Evolutionary conservation across 2,888 invertebrate species (phyloP), one percentile per base, ranked within the genome.

Genomic region (Plutella xylostella): DNA sequence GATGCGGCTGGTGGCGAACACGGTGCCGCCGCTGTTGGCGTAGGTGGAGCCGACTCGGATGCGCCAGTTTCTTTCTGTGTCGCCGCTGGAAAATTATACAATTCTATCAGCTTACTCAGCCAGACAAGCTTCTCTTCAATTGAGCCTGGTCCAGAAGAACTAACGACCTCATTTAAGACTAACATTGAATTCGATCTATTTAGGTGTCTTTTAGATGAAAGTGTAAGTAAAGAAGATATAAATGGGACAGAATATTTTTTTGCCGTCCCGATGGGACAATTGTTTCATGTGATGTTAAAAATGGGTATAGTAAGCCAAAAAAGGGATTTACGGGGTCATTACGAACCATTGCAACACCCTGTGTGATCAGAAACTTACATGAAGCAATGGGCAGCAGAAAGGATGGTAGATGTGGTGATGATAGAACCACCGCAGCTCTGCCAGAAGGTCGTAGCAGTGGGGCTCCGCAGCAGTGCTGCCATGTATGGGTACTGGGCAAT

Each of bases 1-100:
- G 43, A 63, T 54, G 9, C 6, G 17, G 5, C 41, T 20, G 0
- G 54, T 20, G 25, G 46, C 49, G 46, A 59, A 52, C 1, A 67
- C 59, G 0, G 34, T 34, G 2, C 73, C 72, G 1, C 68, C 69
- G 20, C 61, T 61, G 50, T 58, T 64, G 3, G 63, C 60, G 18
- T 12, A 53, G 1, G 60, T 49, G 2, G 72, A 68, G 1, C 72
- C 73, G 6, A 63, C 60, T 4, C 68, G 67, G 6, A 56, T 49
- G 0, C 63, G 67, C 65, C 65, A 74, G 39, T 33, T 7, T 43
- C 4, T 42, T n/a, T 34, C 14, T 14, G 46, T 28, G 9, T 51
- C 46, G 6, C 48, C 48, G 34, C 55, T 55, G 48, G 1, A 46
- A 47, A 25, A 25, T 25, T 7, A 25, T 7, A 25, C 25, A 7